A percentile compares a stretch with the other conserved stretches of the same genome.
These are phyloP conservation scores for Artemia franciscana DNA, from an alignment of 1,140 invertebrate species.

Conservation along the genomic window DNA sequence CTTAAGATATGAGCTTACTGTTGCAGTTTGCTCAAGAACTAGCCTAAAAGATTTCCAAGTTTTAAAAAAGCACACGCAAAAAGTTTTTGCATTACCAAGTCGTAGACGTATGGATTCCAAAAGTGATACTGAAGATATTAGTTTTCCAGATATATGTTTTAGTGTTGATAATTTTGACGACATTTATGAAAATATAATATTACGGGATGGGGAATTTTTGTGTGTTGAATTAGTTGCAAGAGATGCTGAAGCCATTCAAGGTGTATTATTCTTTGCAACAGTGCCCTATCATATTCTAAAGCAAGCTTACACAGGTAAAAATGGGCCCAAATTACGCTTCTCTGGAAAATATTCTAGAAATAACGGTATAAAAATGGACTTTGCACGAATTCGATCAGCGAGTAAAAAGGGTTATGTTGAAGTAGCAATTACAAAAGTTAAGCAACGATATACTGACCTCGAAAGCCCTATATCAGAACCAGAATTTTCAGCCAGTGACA, in stretches of 20 bases:
- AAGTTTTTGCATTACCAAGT: constrained; percentile 90
- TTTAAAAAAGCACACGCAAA: constrained; percentile 72
- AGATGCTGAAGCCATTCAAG: constrained; percentile 59
- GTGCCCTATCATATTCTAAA: constrained; percentile 91
- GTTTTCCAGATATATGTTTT: constrained; percentile 95
- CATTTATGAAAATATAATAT: constrained; percentile 85
- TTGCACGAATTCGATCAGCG: constrained; percentile 91
- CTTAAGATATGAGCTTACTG: constrained; percentile 87
- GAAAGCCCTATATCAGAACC: constrained; percentile 88
- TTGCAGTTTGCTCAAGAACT: constrained; percentile 90
- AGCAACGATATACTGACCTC: constrained; percentile 22
- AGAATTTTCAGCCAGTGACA: constrained; percentile 19
- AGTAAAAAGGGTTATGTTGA: constrained; percentile 89
- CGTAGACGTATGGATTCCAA: constrained; percentile 89
- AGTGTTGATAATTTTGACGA: constrained; percentile 99
- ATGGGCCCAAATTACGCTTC: not conserved
- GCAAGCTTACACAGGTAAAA: constrained; percentile 48
- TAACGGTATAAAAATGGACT: constrained; percentile 39
- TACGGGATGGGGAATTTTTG: constrained; percentile 92
- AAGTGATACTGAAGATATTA: constrained; percentile 92
- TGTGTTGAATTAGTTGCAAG: constrained; percentile 87
- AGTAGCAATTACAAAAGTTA: constrained; percentile 83
- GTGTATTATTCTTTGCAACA: constrained; percentile 86
- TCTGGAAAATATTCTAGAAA: not conserved
- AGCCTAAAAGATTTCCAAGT: constrained; percentile 89